Evolutionary conservation across 2,888 invertebrate genomes (phyloP).

Genomic region (Pemphredon lugubris): DNA sequence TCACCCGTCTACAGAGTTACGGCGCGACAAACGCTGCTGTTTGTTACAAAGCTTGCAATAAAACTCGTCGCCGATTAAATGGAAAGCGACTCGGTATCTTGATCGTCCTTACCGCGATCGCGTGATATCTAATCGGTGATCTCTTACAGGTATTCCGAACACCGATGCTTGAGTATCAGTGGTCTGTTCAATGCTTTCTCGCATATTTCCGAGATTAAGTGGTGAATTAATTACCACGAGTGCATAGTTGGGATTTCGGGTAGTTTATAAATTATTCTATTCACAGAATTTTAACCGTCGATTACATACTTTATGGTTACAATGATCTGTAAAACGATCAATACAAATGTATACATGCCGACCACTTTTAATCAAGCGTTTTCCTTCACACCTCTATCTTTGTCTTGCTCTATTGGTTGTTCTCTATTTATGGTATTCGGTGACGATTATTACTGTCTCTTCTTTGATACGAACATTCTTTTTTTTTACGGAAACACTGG

Average conservation of each 20-base stretch:
- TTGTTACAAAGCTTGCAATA: slow-evolving; percentile 6
- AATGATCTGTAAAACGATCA: too few species aligned
- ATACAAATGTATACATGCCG: too few species aligned
- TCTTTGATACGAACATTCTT: slow-evolving; percentile 41
- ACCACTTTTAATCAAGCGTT: slow-evolving; percentile 22
- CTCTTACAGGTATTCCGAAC: background rate
- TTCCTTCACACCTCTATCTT: slow-evolving; percentile 54
- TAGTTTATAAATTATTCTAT: too few species aligned
- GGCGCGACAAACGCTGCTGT: too few species aligned
- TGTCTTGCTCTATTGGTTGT: slow-evolving; percentile 55
- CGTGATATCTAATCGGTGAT: slow-evolving; percentile 14
- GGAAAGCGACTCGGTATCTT: background rate
- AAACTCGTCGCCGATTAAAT: too few species aligned
- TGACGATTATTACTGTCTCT: slow-evolving; percentile 45
- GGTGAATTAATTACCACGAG: background rate
- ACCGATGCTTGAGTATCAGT: slow-evolving; percentile 6
- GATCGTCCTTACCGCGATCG: background rate
- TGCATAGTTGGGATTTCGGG: too few species aligned
- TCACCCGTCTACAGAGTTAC: too few species aligned
- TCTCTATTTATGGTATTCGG: slow-evolving; percentile 62
- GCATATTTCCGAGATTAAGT: background rate
- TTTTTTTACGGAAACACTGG: slow-evolving; percentile 43
- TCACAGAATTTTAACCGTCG: too few species aligned
- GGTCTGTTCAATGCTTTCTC: background rate
- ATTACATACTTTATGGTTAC: too few species aligned